A percentile compares a stretch with the other conserved stretches of the same genome.
Conservation (phyloP, 2,113 vertebrate species). For the Emberiza fucata region DNA sequence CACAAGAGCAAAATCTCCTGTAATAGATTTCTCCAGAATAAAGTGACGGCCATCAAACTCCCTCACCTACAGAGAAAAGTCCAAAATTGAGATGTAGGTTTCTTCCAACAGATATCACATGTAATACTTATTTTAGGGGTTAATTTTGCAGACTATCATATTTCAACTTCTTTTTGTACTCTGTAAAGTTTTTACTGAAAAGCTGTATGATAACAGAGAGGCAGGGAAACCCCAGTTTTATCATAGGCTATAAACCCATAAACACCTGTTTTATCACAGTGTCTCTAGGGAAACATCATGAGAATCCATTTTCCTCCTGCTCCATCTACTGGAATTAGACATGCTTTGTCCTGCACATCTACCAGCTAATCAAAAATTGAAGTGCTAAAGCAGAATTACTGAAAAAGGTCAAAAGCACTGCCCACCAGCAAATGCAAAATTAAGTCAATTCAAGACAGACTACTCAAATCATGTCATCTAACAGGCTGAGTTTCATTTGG, state of each 20-base stretch:
- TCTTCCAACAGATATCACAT: neutral
- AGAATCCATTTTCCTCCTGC: neutral
- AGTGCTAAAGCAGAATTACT: neutral
- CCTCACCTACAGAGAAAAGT: conserved; percentile 76
- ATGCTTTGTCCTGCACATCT: neutral
- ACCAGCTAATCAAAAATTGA: neutral
- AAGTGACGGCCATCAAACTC: conserved; percentile 90
- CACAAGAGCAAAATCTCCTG: conserved; percentile 91
- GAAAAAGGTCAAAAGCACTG: neutral
- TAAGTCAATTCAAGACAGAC: neutral
- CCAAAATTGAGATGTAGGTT: neutral
- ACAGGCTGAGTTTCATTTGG: neutral
- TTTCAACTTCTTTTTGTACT: neutral
- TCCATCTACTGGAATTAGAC: neutral
- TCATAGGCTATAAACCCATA: neutral
- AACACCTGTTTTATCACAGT: neutral
- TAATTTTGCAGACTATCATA: neutral
- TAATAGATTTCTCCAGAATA: conserved; percentile 93
- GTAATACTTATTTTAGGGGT: neutral
- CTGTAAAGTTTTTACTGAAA: neutral
- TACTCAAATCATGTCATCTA: neutral
- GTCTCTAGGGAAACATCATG: neutral
- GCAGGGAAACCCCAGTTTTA: accelerated
- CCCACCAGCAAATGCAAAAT: neutral
- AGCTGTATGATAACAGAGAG: neutral